Evolutionary conservation across 2,797 vertebrate genomes (phyloP).

Genomic region (Lagodon rhomboides): DNA sequence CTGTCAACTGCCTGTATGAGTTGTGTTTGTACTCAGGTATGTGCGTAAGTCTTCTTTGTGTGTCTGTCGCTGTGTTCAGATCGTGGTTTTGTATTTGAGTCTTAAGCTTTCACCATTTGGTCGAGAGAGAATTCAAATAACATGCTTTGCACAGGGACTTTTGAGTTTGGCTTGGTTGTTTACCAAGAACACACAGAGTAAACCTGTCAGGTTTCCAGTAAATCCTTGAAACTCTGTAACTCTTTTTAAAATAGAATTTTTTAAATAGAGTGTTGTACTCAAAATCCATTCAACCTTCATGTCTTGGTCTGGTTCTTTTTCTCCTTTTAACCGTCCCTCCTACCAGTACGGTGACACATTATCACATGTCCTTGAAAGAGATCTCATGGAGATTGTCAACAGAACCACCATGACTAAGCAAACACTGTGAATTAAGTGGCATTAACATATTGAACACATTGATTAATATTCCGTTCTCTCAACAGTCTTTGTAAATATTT

Average conservation of each 20-base stretch:
- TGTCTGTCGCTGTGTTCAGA: constrained; percentile 31
- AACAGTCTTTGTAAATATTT: constrained; percentile 22
- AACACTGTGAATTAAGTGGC: constrained; percentile 14
- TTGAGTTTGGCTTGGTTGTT: constrained; percentile 47
- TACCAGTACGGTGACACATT: neutral
- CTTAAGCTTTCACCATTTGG: constrained; percentile 42
- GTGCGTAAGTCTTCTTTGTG: constrained; percentile 11
- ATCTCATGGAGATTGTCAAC: constrained; percentile 29
- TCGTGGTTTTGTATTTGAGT: constrained; percentile 32
- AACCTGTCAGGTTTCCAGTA: constrained; percentile 41
- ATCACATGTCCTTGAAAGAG: constrained; percentile 26
- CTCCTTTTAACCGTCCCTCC: neutral
- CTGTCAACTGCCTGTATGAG: constrained; percentile 50
- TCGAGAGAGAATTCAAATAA: constrained; percentile 38
- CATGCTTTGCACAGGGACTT: constrained; percentile 33
- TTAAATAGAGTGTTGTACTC: neutral
- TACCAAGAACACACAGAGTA: constrained; percentile 24
- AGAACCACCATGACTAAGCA: constrained; percentile 1
- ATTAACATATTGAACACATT: constrained; percentile 25
- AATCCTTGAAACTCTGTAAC: constrained; percentile 16
- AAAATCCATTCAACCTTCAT: neutral
- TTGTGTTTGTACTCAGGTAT: constrained; percentile 4
- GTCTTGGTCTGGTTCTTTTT: neutral
- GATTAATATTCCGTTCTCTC: constrained; percentile 20
- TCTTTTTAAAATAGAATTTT: constrained; percentile 21